Conservation (phyloP, 30 jellyfish, hydroid and myxozoan species). For the Aurelia sp. region DNA sequence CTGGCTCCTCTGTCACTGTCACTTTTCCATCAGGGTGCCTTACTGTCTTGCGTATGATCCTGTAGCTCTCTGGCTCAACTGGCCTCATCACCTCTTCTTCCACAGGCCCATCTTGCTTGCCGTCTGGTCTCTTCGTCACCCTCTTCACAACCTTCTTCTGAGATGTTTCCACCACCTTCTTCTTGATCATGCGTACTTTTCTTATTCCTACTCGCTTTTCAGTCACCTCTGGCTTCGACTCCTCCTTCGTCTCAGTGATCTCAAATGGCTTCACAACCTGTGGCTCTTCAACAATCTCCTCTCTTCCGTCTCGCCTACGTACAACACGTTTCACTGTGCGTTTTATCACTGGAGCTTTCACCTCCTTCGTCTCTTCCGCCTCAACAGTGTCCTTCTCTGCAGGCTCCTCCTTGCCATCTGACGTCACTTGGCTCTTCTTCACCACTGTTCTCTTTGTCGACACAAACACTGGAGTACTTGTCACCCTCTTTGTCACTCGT, state of each 20-base stretch:
- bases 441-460: slow-evolving; percentile 63
- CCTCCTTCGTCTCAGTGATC: slow-evolving; percentile 57
- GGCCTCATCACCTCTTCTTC: slow-evolving; percentile 79
- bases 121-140: slow-evolving; percentile 70
- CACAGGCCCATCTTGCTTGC: slow-evolving; percentile 79
- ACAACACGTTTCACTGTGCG: slow-evolving; percentile 51
- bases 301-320: slow-evolving; percentile 75
- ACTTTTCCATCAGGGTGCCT: slow-evolving; percentile 74
- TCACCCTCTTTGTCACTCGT: slow-evolving; percentile 60
- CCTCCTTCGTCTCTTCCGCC: slow-evolving; percentile 66
- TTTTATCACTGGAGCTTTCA: slow-evolving; percentile 36
- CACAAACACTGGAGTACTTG: slow-evolving; percentile 68
- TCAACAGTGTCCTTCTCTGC: slow-evolving; percentile 70
- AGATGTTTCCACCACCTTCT: slow-evolving; percentile 62
- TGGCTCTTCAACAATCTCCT: slow-evolving; percentile 68
- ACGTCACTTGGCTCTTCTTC: slow-evolving; percentile 66
- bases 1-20: slow-evolving; percentile 68
- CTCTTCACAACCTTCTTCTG: slow-evolving; percentile 74
- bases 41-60: slow-evolving; percentile 65
- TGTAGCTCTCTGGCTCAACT: slow-evolving; percentile 68
- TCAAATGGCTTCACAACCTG: slow-evolving; percentile 62
- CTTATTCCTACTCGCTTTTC: slow-evolving; percentile 61
- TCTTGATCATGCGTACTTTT: slow-evolving; percentile 47
- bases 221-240: slow-evolving; percentile 59
- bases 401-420: slow-evolving; percentile 82